phyloP scores from a whole-genome alignment of 2,888 invertebrate genomes.

The Chironomus tentans region DNA sequence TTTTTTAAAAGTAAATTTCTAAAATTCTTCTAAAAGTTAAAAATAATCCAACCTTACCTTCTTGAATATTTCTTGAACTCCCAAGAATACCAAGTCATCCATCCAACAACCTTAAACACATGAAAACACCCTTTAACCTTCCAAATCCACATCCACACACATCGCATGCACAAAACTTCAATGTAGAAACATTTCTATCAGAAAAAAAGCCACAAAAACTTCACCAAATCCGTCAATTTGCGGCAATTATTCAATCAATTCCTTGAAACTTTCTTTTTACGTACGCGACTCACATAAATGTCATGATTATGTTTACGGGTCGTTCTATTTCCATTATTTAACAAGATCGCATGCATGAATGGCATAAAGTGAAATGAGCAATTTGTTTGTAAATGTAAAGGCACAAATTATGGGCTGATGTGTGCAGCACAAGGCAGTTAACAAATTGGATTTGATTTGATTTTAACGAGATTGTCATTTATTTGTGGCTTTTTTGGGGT shows the following conservation, averaged over 20 bases:
- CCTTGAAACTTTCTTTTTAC: background rate
- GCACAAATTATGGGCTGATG: background rate
- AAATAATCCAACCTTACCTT: too few species aligned
- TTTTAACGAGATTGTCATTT: constrained; percentile 15
- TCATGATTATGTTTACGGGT: background rate
- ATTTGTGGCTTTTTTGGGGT: background rate
- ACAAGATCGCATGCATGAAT: background rate
- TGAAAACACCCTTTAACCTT: too few species aligned
- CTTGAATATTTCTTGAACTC: too few species aligned
- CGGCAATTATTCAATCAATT: constrained; percentile 18
- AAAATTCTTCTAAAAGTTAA: too few species aligned
- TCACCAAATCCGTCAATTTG: background rate
- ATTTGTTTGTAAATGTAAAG: background rate
- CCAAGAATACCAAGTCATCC: too few species aligned
- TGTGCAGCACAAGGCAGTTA: background rate
- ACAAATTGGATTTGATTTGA: constrained; percentile 18
- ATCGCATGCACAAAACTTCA: background rate
- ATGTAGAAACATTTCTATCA: too few species aligned
- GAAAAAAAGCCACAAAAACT: background rate
- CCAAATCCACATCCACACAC: background rate
- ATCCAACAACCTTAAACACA: too few species aligned
- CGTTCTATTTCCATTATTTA: background rate
- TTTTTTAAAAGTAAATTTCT: too few species aligned
- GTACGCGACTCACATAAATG: background rate
- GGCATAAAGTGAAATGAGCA: background rate